These are phyloP conservation scores for Cyclura pinguis DNA, from an alignment of 2,797 vertebrate species.

Conservation along the genomic window DNA sequence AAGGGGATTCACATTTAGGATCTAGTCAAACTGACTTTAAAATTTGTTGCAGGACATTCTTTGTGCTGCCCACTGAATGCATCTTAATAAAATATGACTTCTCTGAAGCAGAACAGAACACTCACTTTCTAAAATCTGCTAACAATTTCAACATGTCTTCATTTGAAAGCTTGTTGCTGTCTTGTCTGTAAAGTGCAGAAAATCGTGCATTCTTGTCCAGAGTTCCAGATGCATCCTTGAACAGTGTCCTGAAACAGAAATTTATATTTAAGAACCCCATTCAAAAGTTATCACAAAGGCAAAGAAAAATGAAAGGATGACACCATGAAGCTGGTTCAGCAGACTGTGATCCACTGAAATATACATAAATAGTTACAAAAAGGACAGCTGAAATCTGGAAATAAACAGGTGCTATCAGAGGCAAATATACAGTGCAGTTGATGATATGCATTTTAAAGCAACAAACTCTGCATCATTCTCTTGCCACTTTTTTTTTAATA, in stretches of 20 bases:
- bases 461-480: neutral
- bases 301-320: neutral
- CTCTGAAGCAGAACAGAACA: constrained; percentile 42
- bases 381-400: neutral
- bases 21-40: neutral
- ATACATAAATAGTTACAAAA: neutral
- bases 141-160: constrained; percentile 97
- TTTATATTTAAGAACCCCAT: constrained; percentile 26
- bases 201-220: constrained; percentile 93
- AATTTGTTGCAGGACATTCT: neutral
- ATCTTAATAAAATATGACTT: constrained; percentile 12
- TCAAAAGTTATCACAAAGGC: constrained; percentile 30
- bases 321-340: neutral
- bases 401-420: neutral
- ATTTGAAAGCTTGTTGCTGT: constrained; percentile 96
- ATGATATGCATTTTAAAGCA: neutral
- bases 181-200: constrained; percentile 94
- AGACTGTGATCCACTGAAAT: neutral
- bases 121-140: constrained; percentile 95
- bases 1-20: neutral
- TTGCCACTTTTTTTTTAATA: neutral
- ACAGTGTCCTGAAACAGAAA: constrained; percentile 86
- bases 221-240: constrained; percentile 93
- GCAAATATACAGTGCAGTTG: neutral
- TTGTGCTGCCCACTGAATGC: neutral